Conservation (phyloP, 2,797 vertebrate species). For the Ambastaia sidthimunki region DNA sequence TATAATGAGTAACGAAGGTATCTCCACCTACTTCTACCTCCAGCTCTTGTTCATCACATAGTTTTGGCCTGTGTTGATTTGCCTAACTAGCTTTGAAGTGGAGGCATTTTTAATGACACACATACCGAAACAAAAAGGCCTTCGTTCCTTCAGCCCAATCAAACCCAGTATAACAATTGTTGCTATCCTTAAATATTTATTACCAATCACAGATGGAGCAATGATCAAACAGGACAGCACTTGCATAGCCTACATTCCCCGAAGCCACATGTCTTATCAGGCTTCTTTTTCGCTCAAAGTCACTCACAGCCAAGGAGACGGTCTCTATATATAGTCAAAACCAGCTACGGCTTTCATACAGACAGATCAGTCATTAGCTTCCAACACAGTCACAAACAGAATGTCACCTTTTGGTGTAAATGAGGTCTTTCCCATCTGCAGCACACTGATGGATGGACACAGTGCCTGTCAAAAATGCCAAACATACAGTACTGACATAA, state of each 20-base stretch:
- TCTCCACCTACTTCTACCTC: slow-evolving; percentile 71
- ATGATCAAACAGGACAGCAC: slow-evolving; percentile 36
- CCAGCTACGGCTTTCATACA: slow-evolving; percentile 29
- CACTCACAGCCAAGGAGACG: slow-evolving; percentile 42
- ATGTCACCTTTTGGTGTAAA: slow-evolving; percentile 64
- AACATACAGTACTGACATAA: slow-evolving; percentile 53
- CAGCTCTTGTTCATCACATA: slow-evolving; percentile 51
- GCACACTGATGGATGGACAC: slow-evolving; percentile 54
- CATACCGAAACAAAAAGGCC: background rate
- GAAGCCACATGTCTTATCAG: slow-evolving; percentile 16
- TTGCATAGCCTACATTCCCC: slow-evolving; percentile 1
- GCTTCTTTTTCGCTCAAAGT: slow-evolving; percentile 38
- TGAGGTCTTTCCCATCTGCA: slow-evolving; percentile 56
- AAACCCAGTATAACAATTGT: background rate
- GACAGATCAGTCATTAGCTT: slow-evolving; percentile 62
- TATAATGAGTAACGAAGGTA: background rate
- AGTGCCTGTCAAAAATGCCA: slow-evolving; percentile 43
- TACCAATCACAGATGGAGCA: slow-evolving; percentile 21
- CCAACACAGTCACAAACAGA: slow-evolving; percentile 55
- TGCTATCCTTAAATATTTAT: slow-evolving; percentile 46
- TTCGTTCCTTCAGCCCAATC: background rate
- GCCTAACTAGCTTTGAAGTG: background rate
- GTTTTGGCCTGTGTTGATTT: slow-evolving; percentile 4
- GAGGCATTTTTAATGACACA: background rate
- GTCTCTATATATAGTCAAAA: slow-evolving; percentile 51